phyloP scores from a whole-genome alignment of 1,140 invertebrate species.

The Nautilus pompilius region DNA sequence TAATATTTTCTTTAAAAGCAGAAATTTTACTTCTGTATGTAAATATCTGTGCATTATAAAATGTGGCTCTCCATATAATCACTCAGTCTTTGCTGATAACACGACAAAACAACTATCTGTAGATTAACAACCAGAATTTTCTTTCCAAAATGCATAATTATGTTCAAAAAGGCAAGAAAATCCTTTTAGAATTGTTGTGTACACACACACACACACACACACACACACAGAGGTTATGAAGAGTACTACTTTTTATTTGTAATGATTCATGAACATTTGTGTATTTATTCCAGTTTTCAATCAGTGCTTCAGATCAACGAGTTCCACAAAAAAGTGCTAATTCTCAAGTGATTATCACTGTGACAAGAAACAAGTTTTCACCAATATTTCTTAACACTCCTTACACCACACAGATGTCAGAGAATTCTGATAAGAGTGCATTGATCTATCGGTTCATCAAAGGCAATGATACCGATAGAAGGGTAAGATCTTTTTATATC shows the following conservation, averaged over 20 bases:
- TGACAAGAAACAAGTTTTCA: constrained; percentile 22
- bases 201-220: no score
- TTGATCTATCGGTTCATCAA: constrained; percentile 22
- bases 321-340: constrained; percentile 74
- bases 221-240: background rate
- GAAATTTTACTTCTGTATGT: no score
- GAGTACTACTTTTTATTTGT: background rate
- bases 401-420: constrained; percentile 19
- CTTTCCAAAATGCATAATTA: no score
- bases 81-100: background rate
- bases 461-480: constrained; percentile 23
- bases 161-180: no score
- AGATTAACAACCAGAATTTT: no score
- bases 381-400: constrained; percentile 21
- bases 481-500: constrained; percentile 18
- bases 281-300: constrained; percentile 29
- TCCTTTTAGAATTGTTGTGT: no score
- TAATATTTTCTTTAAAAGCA: no score
- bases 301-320: constrained; percentile 72
- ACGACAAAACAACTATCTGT: background rate
- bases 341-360: constrained; percentile 58
- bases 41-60: no score
- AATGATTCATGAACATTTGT: background rate
- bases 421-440: constrained; percentile 12
- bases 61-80: background rate